Base-by-base conservation (phyloP, 2,888 invertebrate species). In the Plemyria rubiginata region DNA sequence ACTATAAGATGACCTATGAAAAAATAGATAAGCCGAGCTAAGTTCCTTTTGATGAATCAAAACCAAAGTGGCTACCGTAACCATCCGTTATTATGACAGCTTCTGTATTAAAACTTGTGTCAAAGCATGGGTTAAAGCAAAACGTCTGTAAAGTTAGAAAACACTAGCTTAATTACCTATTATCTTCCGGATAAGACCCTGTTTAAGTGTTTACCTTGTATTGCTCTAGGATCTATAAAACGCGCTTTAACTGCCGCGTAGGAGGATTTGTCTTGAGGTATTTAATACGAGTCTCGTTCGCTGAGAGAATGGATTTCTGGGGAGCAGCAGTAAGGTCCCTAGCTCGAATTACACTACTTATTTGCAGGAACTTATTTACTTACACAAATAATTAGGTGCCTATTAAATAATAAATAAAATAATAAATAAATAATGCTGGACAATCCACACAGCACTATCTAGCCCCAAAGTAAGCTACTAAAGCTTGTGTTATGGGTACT, bases 111-210 rank as follows among this genome's bases (percentile, higher is more conserved):
- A 45, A 15, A 54, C 29, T n/a, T 13, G 11, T 11, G 29, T 15
- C 15, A 29, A 54, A 43, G 28, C 9, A n/a, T n/a, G 41, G 45
- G 45, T 13, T 45, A 41, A 38, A 8, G 28, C n/a, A 28, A 41
- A 41, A 53, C 41, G 41, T 28, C 52, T 40, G 28, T 54, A 16
- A 13, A 32, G 0, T 15, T 43, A 15, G 11, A 13, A 9, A n/a
- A 48, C 22, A 28, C 48, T 4, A n/a, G 15, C 32, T 28, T 50
- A 43, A 57, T 57, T 41, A 32, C 43, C 41, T 54, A 50, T 54
- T 60, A 36, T 54, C 49, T 43, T 43, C 54, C 60, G 22, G 50
- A 60, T 54, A 15, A 54, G 50, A 13, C 15, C 28, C 41, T 46
- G 22, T 22, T 48, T 48, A 46, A 40, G 41, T 45, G 16, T 45